Base-by-base conservation (phyloP, 2,113 vertebrate species). In the Neomonachus schauinslandi region DNA sequence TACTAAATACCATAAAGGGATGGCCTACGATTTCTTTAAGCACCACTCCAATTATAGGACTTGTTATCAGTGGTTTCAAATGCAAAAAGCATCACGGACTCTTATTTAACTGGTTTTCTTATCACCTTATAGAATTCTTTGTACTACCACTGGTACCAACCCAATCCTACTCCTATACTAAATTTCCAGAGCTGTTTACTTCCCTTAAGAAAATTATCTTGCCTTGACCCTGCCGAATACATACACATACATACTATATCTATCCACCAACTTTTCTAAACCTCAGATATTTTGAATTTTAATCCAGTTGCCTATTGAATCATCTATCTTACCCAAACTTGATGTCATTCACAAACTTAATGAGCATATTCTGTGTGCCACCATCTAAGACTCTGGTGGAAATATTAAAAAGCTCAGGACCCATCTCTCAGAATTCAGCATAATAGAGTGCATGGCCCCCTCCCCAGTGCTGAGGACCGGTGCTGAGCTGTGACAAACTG, bases 291-390 rank as follows among this genome's bases (percentile, higher is more conserved):
- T 95, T 19, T 94, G 11, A 89, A 85, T 85, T 95, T 94, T 69
- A 92, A 90, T 65, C 9, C 55, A 77, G 14, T 82, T 90, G 72
- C 86, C 89, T 86, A 77, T 0, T 55, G 69, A 72, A 49, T 6
- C 15, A 83, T 24, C 39, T 88, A 89, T n/a, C 21, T 51, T 16
- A 42, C 1, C 26, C 71, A 79, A 74, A 84, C 65, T 67, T 59
- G 1, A 95, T 59, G 39, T 39, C n/a, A 89, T 67, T 95, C 59
- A 84, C 15, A 85, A 90, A 93, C 21, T 63, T 92, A 93, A 94
- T 26, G 14, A 92, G 6, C 59, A 57, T 39, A 39, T 21, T 76
- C 83, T 76, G 16, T 51, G 5, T 71, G 59, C 31, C 57, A 80
- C 57, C 36, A 86, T 51, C 51, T 86, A 86, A 83, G n/a, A 86